phyloP scores from a whole-genome alignment of 2,797 vertebrate genomes.

The Falco columbarius region DNA sequence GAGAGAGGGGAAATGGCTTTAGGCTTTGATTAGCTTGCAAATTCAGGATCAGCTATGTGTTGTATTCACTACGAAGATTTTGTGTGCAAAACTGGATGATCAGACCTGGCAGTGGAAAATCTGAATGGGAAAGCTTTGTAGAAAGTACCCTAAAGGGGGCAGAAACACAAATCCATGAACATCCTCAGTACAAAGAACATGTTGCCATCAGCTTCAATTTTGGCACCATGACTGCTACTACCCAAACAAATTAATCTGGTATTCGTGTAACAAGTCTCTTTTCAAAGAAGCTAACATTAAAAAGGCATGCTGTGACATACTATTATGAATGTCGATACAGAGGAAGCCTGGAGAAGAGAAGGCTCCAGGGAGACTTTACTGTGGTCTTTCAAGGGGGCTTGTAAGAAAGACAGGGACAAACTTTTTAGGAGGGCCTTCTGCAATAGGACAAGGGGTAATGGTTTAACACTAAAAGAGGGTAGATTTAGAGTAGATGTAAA shows the following conservation, averaged over 20 bases:
- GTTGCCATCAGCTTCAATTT: conserved; percentile 8
- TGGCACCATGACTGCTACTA: neutral
- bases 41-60: neutral
- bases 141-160: neutral
- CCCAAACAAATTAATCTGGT: neutral
- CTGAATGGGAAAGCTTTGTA: neutral
- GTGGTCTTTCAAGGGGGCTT: neutral
- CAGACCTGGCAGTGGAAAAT: neutral
- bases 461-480: neutral
- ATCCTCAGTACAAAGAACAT: neutral
- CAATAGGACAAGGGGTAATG: neutral
- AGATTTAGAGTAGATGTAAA: neutral
- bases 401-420: neutral
- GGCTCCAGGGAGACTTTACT: neutral
- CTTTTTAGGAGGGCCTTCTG: neutral
- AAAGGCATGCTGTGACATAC: neutral
- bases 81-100: neutral
- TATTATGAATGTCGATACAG: neutral
- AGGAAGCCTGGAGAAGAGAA: neutral
- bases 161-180: conserved; percentile 6
- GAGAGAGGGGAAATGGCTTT: neutral
- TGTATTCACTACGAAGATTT: neutral
- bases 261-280: neutral
- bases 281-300: neutral
- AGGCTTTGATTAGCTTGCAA: neutral